Percentiles rank a stretch among this genome's conserved stretches.
Conservation (phyloP, 2,888 invertebrate genomes). For the Athalia cordata region DNA sequence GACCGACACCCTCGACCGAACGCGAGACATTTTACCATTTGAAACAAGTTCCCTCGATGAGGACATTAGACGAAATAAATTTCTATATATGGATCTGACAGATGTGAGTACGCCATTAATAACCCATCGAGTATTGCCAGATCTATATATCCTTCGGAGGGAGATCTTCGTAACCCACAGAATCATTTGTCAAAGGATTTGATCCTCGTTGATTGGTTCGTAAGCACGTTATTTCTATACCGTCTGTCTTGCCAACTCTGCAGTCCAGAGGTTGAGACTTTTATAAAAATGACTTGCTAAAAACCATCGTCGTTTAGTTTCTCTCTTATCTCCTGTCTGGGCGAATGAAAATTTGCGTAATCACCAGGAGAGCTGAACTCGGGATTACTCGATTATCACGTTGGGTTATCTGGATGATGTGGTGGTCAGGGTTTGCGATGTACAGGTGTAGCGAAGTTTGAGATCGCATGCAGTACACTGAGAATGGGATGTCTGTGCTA, state of each 20-base stretch:
- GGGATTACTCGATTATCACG: background rate
- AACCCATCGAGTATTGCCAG: slow-evolving; percentile 55
- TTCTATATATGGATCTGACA: slow-evolving; percentile 15
- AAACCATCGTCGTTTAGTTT: too few relatives aligned
- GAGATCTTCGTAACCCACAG: slow-evolving; percentile 47
- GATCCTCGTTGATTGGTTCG: slow-evolving; percentile 60
- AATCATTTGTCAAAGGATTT: slow-evolving; percentile 63
- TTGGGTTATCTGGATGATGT: background rate
- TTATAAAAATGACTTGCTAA: too few relatives aligned
- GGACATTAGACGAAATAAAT: background rate
- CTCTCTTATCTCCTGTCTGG: too few relatives aligned
- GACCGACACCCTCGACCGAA: too few relatives aligned
- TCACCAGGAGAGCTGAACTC: background rate
- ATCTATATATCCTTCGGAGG: slow-evolving; percentile 47
- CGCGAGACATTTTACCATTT: background rate
- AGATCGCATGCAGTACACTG: background rate
- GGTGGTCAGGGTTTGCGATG: too few relatives aligned
- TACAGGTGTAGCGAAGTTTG: background rate
- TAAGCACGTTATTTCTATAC: slow-evolving; percentile 50
- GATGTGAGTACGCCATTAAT: slow-evolving; percentile 57
- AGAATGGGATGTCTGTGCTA: background rate
- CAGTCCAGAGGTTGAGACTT: background rate
- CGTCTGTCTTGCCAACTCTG: background rate
- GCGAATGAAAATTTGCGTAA: too few relatives aligned
- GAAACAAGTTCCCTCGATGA: slow-evolving; percentile 44